A percentile compares a stretch with the other conserved stretches of the same genome.
Conservation (phyloP, 92 coral and sea anemone genomes). For the Parazoanthus swiftii region DNA sequence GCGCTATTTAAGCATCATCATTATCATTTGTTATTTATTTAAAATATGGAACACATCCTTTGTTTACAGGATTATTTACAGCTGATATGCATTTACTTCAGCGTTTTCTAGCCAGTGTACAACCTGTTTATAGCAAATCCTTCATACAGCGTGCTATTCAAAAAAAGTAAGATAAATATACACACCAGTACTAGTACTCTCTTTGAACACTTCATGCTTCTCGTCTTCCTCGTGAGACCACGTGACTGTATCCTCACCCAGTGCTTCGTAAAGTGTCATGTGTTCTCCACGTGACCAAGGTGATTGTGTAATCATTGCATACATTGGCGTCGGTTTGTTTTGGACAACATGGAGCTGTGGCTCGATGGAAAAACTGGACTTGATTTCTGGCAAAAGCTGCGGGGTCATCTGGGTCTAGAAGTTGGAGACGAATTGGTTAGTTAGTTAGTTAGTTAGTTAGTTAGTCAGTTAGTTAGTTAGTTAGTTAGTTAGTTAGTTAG, state of each 20-base stretch:
- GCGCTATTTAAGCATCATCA: too few relatives aligned
- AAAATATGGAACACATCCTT: too few relatives aligned
- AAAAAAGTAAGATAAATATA: too few relatives aligned
- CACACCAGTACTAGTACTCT: neutral
- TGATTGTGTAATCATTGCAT: slow-evolving; percentile 6
- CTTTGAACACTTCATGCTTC: neutral
- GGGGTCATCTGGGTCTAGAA: neutral
- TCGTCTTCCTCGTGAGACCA: neutral
- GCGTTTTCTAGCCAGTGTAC: too few relatives aligned
- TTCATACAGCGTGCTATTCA: neutral
- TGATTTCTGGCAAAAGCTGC: slow-evolving; percentile 19
- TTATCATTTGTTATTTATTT: too few relatives aligned
- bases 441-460: too few relatives aligned
- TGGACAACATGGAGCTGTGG: neutral
- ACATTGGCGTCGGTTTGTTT: neutral
- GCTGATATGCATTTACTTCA: too few relatives aligned
- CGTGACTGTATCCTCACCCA: neutral
- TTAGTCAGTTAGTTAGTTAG: too few relatives aligned
- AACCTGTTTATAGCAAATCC: neutral
- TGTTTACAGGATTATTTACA: too few relatives aligned
- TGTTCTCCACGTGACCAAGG: neutral
- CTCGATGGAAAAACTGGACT: neutral
- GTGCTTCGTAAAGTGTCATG: slow-evolving; percentile 27
- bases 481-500: too few relatives aligned
- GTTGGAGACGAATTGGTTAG: too few relatives aligned